Percentiles rank a stretch among this genome's conserved stretches.
Evolutionary conservation across 2,113 vertebrate genomes (phyloP).

Genomic region (Oryzias celebensis): DNA sequence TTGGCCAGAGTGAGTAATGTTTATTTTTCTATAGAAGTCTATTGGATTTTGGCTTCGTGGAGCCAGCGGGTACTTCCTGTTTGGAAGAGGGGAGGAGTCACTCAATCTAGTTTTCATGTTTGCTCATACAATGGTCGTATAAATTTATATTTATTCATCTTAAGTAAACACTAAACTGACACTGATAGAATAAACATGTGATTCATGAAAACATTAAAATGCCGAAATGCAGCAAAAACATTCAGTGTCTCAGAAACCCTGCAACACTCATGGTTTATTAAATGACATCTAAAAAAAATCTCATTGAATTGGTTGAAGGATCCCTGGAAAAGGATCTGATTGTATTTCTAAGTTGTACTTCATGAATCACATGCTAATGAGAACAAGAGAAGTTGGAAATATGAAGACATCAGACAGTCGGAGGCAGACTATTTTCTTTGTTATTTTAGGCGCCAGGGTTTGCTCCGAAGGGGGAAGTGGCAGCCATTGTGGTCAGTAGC

Average conservation of each 20-base stretch:
- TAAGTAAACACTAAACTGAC: too few species aligned
- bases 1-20: too few species aligned
- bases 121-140: too few species aligned
- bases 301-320: slow-evolving; percentile 38
- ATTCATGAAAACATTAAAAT: too few species aligned
- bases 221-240: slow-evolving; percentile 16
- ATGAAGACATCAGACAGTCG: slow-evolving; percentile 63
- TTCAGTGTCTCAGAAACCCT: slow-evolving; percentile 5
- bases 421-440: slow-evolving; percentile 68
- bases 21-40: too few species aligned
- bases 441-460: slow-evolving; percentile 68
- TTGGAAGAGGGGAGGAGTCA: too few species aligned
- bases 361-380: slow-evolving; percentile 60
- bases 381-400: slow-evolving; percentile 61
- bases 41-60: too few species aligned
- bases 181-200: too few species aligned
- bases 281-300: slow-evolving; percentile 15
- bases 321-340: slow-evolving; percentile 51
- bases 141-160: too few species aligned
- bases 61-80: too few species aligned
- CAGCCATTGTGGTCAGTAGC: slow-evolving; percentile 66
- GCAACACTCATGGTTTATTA: slow-evolving; percentile 30
- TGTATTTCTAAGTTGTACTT: slow-evolving; percentile 59
- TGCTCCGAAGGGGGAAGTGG: slow-evolving; percentile 61
- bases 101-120: too few species aligned